A percentile compares a stretch with the other conserved stretches of the same genome.
Evolutionary conservation across 2,888 invertebrate genomes (phyloP).

Genomic region (Theretra japonica): DNA sequence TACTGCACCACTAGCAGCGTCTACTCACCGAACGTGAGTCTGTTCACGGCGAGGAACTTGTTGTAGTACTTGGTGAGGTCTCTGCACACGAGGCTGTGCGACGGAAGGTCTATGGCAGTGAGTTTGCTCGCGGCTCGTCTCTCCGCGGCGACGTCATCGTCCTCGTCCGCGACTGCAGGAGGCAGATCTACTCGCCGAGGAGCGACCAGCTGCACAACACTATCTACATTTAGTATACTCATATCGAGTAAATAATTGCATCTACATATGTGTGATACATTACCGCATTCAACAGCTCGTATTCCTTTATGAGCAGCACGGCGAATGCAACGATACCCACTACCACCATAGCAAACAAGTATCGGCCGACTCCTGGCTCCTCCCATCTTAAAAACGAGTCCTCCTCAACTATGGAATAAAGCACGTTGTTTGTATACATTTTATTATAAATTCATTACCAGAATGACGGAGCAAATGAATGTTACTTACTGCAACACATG

Average conservation of each 20-base stretch:
- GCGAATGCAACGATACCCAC: conserved; percentile 86
- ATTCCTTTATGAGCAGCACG: conserved; percentile 87
- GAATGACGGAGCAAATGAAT: too few relatives aligned
- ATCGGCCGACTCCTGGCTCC: conserved; percentile 90
- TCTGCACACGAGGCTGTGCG: conserved; percentile 85
- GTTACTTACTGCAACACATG: conserved; percentile 79
- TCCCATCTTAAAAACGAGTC: conserved; percentile 87
- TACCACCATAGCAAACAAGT: conserved; percentile 86
- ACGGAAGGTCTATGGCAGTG: conserved; percentile 57
- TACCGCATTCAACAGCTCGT: conserved; percentile 81
- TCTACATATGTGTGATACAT: conserved; percentile 11
- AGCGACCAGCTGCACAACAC: not conserved
- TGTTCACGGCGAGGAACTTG: conserved; percentile 90
- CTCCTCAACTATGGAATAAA: conserved; percentile 65
- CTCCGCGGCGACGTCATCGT: conserved; percentile 86
- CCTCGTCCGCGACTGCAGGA: conserved; percentile 53
- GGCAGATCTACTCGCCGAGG: not conserved
- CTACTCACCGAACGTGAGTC: conserved; percentile 84
- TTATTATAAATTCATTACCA: too few relatives aligned
- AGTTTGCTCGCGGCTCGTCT: conserved; percentile 74
- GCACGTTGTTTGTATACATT: not conserved
- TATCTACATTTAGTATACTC: not conserved
- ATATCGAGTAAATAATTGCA: not conserved
- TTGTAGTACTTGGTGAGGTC: conserved; percentile 92
- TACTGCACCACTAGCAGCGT: too few relatives aligned